These are phyloP conservation scores for Cricetomys ansorgei DNA, from an alignment of 2,113 vertebrate genomes.

Conservation along the genomic window DNA sequence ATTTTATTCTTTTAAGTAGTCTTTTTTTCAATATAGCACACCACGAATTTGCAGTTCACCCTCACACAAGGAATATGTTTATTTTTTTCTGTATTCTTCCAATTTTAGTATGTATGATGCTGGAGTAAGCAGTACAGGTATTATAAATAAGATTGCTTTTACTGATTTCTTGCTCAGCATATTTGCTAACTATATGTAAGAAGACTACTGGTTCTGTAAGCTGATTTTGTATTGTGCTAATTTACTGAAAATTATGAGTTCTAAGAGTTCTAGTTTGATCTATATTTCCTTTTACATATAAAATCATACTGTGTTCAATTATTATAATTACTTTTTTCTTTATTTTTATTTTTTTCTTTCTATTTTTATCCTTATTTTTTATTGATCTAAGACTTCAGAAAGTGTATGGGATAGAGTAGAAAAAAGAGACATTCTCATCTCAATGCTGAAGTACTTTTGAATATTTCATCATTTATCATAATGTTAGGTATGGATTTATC, in stretches of 20 bases:
- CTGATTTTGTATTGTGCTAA: not conserved
- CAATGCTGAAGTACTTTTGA: not conserved
- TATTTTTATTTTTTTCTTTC: not conserved
- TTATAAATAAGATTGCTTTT: not conserved
- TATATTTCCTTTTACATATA: not conserved
- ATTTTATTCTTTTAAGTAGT: not conserved
- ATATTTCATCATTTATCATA: not conserved
- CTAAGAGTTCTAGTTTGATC: not conserved
- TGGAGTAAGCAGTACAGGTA: not conserved
- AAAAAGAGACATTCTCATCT: no score
- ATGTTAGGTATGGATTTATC: not conserved
- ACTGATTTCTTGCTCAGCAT: not conserved
- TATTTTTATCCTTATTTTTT: not conserved
- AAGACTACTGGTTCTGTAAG: not conserved
- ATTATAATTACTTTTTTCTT: not conserved
- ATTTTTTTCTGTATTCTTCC: not conserved
- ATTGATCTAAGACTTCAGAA: not conserved
- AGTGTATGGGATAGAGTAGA: not conserved
- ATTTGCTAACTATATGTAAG: not conserved
- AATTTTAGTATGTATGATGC: not conserved
- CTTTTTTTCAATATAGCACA: not conserved
- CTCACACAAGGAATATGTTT: not conserved
- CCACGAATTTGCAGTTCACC: not conserved
- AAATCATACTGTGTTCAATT: not conserved
- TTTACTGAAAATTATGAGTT: not conserved